These are phyloP conservation scores for Halocynthia roretzi DNA, from an alignment of 23 tunicate species.

Conservation along the genomic window DNA sequence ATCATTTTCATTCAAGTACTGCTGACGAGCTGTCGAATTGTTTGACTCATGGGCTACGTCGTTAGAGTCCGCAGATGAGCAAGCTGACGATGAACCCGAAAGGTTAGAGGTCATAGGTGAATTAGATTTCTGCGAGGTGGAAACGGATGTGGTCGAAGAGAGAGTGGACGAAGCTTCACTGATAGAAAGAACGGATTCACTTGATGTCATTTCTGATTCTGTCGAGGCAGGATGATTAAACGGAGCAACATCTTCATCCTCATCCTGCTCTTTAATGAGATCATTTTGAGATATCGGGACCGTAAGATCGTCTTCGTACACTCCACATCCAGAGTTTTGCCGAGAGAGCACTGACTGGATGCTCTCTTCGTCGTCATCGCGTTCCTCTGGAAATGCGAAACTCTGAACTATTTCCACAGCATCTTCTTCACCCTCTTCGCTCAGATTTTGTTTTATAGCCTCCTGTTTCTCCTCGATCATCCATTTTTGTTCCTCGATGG, in stretches of 20 bases:
- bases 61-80: not conserved
- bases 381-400: not conserved
- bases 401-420: conserved; percentile 6
- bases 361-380: conserved; percentile 14
- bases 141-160: conserved; percentile 22
- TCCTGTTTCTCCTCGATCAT: conserved; percentile 62
- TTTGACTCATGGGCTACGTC: not conserved
- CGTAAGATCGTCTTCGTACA: not conserved
- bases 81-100: conserved; percentile 9
- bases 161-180: conserved; percentile 17
- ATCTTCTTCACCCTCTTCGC: conserved; percentile 21
- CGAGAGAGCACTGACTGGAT: not conserved
- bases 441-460: conserved; percentile 36
- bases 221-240: no score
- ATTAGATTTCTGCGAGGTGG: conserved; percentile 9
- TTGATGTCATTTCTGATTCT: conserved; percentile 2
- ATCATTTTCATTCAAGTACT: not conserved
- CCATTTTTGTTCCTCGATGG: conserved; percentile 69
- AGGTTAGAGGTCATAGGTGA: conserved; percentile 13
- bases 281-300: not conserved
- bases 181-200: conserved; percentile 25
- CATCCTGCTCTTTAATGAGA: not conserved
- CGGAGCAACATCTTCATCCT: not conserved
- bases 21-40: not conserved
- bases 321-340: conserved; percentile 8